Evolutionary conservation across 2,888 invertebrate species (phyloP), one percentile per base, ranked within the genome.

Genomic region (Papilio demoleus): DNA sequence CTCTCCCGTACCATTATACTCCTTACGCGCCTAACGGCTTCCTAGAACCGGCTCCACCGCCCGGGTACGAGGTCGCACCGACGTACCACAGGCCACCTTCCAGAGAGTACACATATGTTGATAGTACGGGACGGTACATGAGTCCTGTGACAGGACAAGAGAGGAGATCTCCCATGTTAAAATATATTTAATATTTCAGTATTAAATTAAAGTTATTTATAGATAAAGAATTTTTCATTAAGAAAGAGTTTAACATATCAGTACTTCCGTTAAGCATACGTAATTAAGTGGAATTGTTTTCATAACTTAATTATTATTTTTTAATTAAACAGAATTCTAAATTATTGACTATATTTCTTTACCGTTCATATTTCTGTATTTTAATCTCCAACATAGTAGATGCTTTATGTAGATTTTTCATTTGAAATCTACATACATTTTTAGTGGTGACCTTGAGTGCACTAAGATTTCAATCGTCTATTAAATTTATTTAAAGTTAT

Each of bases 21-120:
- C 93, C 95, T 3, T 96, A 96, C 80, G 94, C 96, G 69, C 95
- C 96, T 53, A 97, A 97, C 79, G 97, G 97, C 4, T 97, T 97
- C 86, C 93, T 97, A 70, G 96, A 96, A 79, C 95, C 96, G 73
- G 94, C 95, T 0, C 93, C 95, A 11, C 93, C 95, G 22, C 93
- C 94, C 6, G 92, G 94, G 0, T 91, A 93, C 64, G 93, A 93
- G 75, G 92, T 93, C 19, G 91, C 94, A 12, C 94, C 94, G 1
- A 93, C 95, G 1, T 96, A 96, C 83, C 90, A 96, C 71, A 92
- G 95, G 73, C 94, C 95, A 1, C 92, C 94, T 19, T 91, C 94
- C 0, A 87, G 93, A 74, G 94, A 94, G 70, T 93, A 94, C 63
- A 86, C 94, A 0, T 94, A 94, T 72, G 93, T 93, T 14, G 94